Conservation (phyloP, 2,888 invertebrate genomes). For the Nysson spinosus region DNA sequence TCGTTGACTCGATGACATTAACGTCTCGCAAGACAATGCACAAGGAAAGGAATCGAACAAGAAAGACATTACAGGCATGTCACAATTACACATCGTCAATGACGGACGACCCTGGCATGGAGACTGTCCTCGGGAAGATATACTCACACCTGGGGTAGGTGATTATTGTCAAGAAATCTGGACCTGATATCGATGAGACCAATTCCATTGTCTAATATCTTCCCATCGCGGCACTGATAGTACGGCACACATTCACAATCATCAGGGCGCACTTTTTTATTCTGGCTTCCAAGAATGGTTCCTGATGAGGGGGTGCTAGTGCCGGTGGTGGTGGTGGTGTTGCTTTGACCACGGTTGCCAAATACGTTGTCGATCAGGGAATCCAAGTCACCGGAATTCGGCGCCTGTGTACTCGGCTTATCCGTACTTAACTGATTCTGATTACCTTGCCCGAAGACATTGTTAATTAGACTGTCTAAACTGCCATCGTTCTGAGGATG, state of each 20-base stretch:
- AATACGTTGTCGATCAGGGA: slow-evolving; percentile 16
- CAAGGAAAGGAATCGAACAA: no score
- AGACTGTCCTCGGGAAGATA: slow-evolving; percentile 51
- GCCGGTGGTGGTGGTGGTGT: background rate
- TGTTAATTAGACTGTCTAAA: slow-evolving; percentile 43
- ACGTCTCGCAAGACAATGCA: no score
- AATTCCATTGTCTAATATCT: slow-evolving; percentile 83
- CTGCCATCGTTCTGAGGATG: slow-evolving; percentile 40
- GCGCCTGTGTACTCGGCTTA: slow-evolving; percentile 4
- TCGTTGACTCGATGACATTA: no score
- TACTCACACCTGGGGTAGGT: slow-evolving; percentile 43
- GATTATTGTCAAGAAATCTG: slow-evolving; percentile 26
- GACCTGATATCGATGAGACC: slow-evolving; percentile 88
- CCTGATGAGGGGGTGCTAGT: no score
- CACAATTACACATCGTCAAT: no score
- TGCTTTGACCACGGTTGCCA: background rate
- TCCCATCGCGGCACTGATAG: slow-evolving; percentile 84
- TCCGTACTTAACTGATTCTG: background rate
- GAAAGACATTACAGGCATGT: no score
- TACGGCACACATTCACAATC: slow-evolving; percentile 87
- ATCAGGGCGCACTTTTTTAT: background rate
- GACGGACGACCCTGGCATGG: background rate
- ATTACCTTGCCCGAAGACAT: background rate
- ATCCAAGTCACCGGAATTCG: slow-evolving; percentile 1
- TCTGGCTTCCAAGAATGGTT: slow-evolving; percentile 11